Base-by-base conservation (phyloP, 2,113 vertebrate species). In the Psittacara wagleri region DNA sequence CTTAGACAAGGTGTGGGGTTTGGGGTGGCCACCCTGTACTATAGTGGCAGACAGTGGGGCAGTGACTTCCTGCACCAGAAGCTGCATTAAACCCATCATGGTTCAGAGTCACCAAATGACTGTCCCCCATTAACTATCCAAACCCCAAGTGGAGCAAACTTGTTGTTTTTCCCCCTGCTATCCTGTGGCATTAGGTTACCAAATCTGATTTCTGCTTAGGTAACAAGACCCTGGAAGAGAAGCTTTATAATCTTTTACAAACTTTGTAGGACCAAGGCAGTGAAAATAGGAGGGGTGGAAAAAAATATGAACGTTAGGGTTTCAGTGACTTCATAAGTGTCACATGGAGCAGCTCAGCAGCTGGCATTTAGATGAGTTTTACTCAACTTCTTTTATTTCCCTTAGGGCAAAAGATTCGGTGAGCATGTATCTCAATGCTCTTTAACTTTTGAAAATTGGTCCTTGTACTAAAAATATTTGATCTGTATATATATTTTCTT, bases 361-460 rank as follows among this genome's bases (percentile, higher is more conserved):
- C n/a, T 70, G 74, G 13, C 10, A 4, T 81, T 83, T 82, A 68
- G 51, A 23, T 14, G 43, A 72, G 29, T 73, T 76, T 83, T 52
- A 89, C 19, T 22, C 20, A 62, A 18, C 4, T 49, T 23, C 6
- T 87, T 91, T 75, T 80, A 44, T 55, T 90, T 88, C 3, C 52
- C 82, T 76, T 62, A 55, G 20, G 14, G 44, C 7, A 92, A 72
- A 79, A 66, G 4, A 73, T 43, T 73, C 15, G 57, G 9, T 48
- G 39, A 87, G 23, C 18, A 73, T 61, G 25, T 72, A 5, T 77
- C 27, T 73, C 39, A 55, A 10, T 44, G 37, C 7, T 19, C 24
- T 63, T 59, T 83, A 8, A 51, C 52, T 92, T 88, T 72, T 84
- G 33, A 82, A 94, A 94, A 78, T n/a, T 68, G 13, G 15, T 84